Evolutionary conservation across 2,113 vertebrate species (phyloP).

Genomic region (Falcunculus frontatus): DNA sequence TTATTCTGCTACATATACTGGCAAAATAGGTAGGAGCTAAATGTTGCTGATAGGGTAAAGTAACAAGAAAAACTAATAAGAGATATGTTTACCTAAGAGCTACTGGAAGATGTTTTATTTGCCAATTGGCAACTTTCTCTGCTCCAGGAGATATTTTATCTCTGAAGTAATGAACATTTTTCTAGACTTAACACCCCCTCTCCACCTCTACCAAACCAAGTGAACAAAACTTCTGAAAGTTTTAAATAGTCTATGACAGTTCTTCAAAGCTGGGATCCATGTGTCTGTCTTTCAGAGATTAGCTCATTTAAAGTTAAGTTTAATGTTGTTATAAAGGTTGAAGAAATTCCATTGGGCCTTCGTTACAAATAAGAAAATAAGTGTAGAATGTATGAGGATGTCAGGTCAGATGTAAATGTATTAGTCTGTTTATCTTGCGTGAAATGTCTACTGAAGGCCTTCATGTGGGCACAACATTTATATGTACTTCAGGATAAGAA

Average conservation of each 20-base stretch:
- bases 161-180: neutral
- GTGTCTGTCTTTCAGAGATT: neutral
- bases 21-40: neutral
- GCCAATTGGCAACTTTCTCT: neutral
- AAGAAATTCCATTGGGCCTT: neutral
- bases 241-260: neutral
- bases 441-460: neutral
- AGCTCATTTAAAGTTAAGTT: neutral
- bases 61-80: neutral
- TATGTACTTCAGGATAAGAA: neutral
- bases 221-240: neutral
- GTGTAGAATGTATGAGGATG: neutral
- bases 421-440: neutral
- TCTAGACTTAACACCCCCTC: neutral
- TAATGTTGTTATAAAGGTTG: neutral
- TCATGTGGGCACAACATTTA: neutral
- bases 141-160: neutral
- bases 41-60: neutral
- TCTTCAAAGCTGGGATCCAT: neutral
- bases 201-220: neutral
- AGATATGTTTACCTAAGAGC: neutral
- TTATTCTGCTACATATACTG: neutral
- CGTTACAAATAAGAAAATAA: neutral
- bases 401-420: neutral
- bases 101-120: neutral